These are phyloP conservation scores for Poecilia picta DNA, from an alignment of 2,797 vertebrate genomes.

Conservation along the genomic window DNA sequence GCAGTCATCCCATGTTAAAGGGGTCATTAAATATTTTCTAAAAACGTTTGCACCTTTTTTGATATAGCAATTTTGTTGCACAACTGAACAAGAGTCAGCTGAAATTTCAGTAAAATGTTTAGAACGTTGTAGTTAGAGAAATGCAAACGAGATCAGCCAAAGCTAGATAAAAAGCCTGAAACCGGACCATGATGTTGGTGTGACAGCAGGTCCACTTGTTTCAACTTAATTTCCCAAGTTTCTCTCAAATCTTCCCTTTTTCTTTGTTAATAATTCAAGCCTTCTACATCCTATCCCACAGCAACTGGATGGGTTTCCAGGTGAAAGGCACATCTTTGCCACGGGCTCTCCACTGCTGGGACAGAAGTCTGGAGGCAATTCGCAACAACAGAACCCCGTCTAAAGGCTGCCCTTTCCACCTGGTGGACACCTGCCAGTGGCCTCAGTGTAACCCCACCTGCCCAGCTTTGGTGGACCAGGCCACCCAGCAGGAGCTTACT, in stretches of 20 bases:
- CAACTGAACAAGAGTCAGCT: neutral
- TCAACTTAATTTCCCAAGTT: neutral
- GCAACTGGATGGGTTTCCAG: conserved; percentile 86
- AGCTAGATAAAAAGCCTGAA: neutral
- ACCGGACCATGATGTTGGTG: neutral
- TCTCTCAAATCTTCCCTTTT: neutral
- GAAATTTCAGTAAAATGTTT: neutral
- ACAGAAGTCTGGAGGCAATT: conserved; percentile 82
- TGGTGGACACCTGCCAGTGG: conserved; percentile 85
- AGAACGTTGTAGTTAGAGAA: neutral
- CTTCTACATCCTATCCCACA: conserved; percentile 41
- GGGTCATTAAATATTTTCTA: neutral
- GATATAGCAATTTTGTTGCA: neutral
- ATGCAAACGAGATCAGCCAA: neutral
- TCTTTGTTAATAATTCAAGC: conserved; percentile 8
- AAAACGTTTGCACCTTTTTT: neutral
- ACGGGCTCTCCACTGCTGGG: conserved; percentile 87
- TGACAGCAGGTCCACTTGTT: neutral
- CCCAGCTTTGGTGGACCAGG: conserved; percentile 81
- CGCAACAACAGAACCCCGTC: conserved; percentile 79
- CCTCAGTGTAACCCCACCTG: conserved; percentile 90
- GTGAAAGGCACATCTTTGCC: conserved; percentile 82
- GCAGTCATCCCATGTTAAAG: neutral
- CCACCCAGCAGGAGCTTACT: conserved; percentile 84
- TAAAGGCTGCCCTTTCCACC: conserved; percentile 85